These are phyloP conservation scores for Drosophila anomelani DNA, from an alignment of 2,888 invertebrate genomes.

Conservation along the genomic window DNA sequence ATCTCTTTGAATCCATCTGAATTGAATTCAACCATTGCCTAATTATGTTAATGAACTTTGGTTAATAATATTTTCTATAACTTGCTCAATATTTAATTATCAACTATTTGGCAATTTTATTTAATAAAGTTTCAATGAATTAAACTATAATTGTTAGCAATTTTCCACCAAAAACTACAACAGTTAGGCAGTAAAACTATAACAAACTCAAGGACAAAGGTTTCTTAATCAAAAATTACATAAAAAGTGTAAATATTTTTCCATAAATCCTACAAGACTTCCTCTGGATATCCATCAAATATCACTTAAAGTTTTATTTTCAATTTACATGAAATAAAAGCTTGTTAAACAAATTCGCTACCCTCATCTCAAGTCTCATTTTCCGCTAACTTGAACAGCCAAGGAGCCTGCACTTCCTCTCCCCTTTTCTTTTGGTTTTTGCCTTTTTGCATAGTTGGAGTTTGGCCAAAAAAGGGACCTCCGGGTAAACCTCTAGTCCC, in stretches of 20 bases:
- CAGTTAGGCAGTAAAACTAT: neutral
- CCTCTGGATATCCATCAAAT: neutral
- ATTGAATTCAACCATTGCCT: neutral
- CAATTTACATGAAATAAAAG: neutral
- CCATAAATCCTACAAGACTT: neutral
- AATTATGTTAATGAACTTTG: slow-evolving; percentile 3
- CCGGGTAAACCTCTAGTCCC: slow-evolving; percentile 2
- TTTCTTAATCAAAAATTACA: neutral
- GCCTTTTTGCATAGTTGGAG: neutral
- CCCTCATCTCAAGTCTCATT: slow-evolving; percentile 13
- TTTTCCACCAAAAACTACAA: neutral
- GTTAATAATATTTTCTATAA: neutral
- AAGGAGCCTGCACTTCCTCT: slow-evolving; percentile 2
- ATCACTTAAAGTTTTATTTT: neutral
- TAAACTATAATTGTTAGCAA: neutral
- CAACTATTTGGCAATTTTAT: neutral
- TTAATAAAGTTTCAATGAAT: neutral
- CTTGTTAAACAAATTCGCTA: slow-evolving; percentile 15
- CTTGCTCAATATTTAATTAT: slow-evolving; percentile 4
- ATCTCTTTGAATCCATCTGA: neutral
- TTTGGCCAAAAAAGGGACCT: slow-evolving; percentile 18
- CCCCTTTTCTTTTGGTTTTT: neutral
- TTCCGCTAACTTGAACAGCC: slow-evolving; percentile 2
- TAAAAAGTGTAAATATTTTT: neutral
- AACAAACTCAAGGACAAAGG: neutral